phyloP scores from a whole-genome alignment of 30 jellyfish, hydroid and myxozoan genomes.

The Chrysaora quinquecirrha region DNA sequence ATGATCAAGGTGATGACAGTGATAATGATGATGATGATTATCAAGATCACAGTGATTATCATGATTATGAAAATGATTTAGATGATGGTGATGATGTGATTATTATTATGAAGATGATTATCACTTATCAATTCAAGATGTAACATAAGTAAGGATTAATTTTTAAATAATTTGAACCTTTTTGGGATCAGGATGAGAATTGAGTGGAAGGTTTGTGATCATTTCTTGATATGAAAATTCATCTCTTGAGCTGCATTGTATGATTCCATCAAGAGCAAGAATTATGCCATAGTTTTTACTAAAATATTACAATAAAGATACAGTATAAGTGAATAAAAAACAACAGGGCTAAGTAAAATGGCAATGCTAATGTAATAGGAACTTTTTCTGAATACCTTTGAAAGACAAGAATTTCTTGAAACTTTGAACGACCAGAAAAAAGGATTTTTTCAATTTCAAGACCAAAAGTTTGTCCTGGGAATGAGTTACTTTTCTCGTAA shows the following conservation, averaged over 20 bases:
- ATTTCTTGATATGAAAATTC: slow-evolving; percentile 96
- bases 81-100: no score
- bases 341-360: no score
- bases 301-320: not conserved
- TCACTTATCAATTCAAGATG: no score
- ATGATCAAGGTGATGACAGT: no score
- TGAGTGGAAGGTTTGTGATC: slow-evolving; percentile 81
- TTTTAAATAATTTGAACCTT: slow-evolving; percentile 33
- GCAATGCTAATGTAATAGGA: no score
- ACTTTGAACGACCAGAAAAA: slow-evolving; percentile 67
- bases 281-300: slow-evolving; percentile 19
- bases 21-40: no score
- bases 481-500: slow-evolving; percentile 56
- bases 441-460: slow-evolving; percentile 68
- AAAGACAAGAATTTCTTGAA: slow-evolving; percentile 77
- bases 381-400: slow-evolving; percentile 63
- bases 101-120: no score
- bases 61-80: no score
- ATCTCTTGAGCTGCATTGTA: slow-evolving; percentile 89
- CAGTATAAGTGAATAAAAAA: not conserved
- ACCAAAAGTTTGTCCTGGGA: slow-evolving; percentile 84
- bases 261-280: slow-evolving; percentile 84
- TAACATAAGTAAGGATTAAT: no score
- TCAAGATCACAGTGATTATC: no score
- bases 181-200: slow-evolving; percentile 88